Percentiles rank a stretch among this genome's conserved stretches.
Evolutionary conservation across 2,888 invertebrate genomes (phyloP).

Genomic region (Branchipolynoe longqiensis): DNA sequence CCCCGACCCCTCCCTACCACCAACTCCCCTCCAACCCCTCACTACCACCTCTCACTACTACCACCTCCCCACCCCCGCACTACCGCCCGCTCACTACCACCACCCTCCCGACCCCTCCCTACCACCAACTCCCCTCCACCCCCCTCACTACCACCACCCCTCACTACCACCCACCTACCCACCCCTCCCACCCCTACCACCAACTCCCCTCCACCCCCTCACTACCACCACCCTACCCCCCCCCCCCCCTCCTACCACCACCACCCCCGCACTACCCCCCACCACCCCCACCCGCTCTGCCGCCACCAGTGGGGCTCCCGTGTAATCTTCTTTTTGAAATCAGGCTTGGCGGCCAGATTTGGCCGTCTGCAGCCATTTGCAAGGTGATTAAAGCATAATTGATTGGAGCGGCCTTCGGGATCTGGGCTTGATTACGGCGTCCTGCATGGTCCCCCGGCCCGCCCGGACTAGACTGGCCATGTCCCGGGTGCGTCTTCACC

Average conservation of each 20-base stretch:
- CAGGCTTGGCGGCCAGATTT: conserved; percentile 55
- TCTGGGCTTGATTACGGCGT: conserved; percentile 35
- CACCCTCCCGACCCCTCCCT: too few relatives aligned
- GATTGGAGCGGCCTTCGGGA: conserved; percentile 50
- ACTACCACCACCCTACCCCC: too few relatives aligned
- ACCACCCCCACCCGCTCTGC: neutral
- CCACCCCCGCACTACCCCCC: neutral
- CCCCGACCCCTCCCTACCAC: too few relatives aligned
- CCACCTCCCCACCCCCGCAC: neutral
- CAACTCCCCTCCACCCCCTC: neutral
- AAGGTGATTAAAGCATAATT: conserved; percentile 55
- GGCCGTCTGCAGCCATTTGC: conserved; percentile 55
- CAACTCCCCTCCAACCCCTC: too few relatives aligned
- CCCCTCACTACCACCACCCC: neutral
- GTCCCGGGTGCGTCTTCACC: too few relatives aligned
- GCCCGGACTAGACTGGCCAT: too few relatives aligned
- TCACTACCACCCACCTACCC: too few relatives aligned
- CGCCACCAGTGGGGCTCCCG: conserved; percentile 16
- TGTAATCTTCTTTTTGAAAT: conserved; percentile 59
- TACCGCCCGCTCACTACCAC: too few relatives aligned
- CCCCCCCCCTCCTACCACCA: neutral
- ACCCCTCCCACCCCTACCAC: too few relatives aligned
- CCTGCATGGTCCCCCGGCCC: neutral
- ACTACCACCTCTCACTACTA: neutral
- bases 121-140: too few relatives aligned